Conservation (phyloP, 2,797 vertebrate species). For the Anniella stebbinsi region DNA sequence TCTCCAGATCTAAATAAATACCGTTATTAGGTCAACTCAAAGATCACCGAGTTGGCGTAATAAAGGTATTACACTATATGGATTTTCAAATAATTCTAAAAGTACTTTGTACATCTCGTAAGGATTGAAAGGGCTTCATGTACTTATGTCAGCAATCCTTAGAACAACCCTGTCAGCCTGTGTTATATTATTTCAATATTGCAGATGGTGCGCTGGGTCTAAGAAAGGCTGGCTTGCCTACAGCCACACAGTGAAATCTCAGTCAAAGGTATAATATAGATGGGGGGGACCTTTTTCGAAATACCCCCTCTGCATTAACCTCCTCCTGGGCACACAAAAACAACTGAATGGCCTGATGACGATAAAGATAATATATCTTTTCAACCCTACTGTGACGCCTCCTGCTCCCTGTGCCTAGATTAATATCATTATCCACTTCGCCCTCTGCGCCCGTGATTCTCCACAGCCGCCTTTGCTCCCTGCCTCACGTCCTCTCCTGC, state of each 20-base stretch:
- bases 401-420: background rate
- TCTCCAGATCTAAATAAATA: too few relatives aligned
- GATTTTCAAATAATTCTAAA: background rate
- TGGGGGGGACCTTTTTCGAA: too few relatives aligned
- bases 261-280: background rate
- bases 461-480: background rate
- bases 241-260: background rate
- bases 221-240: background rate
- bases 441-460: background rate
- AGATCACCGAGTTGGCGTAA: too few relatives aligned
- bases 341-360: background rate
- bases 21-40: too few relatives aligned
- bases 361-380: background rate
- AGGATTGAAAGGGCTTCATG: background rate
- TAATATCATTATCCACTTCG: background rate
- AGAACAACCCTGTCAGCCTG: background rate
- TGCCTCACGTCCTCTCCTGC: background rate
- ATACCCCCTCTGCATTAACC: too few relatives aligned
- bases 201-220: background rate
- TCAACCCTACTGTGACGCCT: background rate
- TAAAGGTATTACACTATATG: too few relatives aligned
- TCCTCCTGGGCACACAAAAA: background rate
- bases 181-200: background rate
- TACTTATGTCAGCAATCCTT: background rate
- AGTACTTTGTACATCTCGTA: background rate